Base-by-base conservation (phyloP, 2,113 vertebrate genomes). In the Philantomba maxwellii region DNA sequence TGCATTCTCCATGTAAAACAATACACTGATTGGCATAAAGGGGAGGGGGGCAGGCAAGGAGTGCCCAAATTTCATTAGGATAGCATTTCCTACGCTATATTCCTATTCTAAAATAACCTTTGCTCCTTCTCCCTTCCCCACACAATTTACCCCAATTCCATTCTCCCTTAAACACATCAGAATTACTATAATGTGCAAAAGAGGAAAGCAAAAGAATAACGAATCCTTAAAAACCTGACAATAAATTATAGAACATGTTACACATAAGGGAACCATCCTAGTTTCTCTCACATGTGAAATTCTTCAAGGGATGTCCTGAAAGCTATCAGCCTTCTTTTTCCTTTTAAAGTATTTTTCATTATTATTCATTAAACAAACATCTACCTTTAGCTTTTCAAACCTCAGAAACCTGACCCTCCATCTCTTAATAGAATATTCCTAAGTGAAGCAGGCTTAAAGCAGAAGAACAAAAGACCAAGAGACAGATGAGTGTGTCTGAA, bases 341-440 rank as follows among this genome's bases (percentile, higher is more conserved):
- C 21, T 53, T 78, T 94, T 87, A n/a, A 82, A n/a, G 66, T 30
- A 83, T 23, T 47, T 97, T 88, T 78, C n/a, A 53, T 6, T 73
- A 91, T 55, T 6, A 84, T 51, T 81, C 14, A 73, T 87, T 80
- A 94, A 92, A 96, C 49, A 49, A 96, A 87, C 13, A 80, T 92
- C 45, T 86, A 93, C 26, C 15, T 93, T 95, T 53, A 93, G 19
- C 45, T 64, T 85, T 91, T 64, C 70, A 43, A 95, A 77, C 39
- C 39, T 66, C 75, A 70, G 14, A 25, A 91, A 14, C 2, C 23
- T 39, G 39, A 47, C 77, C 36, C 1, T 91, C 39, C 64, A 11
- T 70, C 15, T 66, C 60, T 58, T 49, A 66, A 14, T 12, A 91
- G 51, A 93, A 77, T 43, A 97, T 36, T 86, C 55, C 39, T 64